Evolutionary conservation across 2,797 vertebrate species (phyloP).

Genomic region (Tenualosa ilisha): DNA sequence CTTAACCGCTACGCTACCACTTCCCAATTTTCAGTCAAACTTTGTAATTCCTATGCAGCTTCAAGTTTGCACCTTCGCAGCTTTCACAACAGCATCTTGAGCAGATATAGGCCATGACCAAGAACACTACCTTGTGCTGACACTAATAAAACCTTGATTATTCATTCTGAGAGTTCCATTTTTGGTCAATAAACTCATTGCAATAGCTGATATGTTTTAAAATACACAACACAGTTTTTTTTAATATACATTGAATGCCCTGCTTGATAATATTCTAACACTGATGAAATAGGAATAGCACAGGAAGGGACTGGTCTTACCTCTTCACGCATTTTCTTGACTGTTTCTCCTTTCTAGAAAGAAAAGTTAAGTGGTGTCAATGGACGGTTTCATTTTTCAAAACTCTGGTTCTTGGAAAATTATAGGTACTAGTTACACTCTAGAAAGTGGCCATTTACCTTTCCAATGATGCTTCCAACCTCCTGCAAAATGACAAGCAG

Average conservation of each 20-base stretch:
- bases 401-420: neutral
- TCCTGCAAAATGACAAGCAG: constrained; percentile 76
- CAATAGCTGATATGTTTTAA: too few relatives aligned
- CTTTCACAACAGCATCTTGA: too few relatives aligned
- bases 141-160: too few relatives aligned
- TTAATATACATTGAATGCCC: neutral
- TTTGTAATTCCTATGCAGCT: too few relatives aligned
- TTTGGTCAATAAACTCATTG: neutral
- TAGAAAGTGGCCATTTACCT: constrained; percentile 72
- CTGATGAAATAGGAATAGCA: neutral
- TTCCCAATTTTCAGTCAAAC: too few relatives aligned
- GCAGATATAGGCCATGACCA: too few relatives aligned
- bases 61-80: too few relatives aligned
- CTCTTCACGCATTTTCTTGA: constrained; percentile 98
- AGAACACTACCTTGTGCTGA: too few relatives aligned
- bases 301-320: constrained; percentile 59
- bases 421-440: neutral
- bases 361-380: constrained; percentile 25
- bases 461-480: constrained; percentile 98
- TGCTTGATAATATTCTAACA: neutral
- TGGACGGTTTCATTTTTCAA: neutral
- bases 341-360: constrained; percentile 94
- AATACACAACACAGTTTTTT: neutral
- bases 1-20: too few relatives aligned
- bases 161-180: too few relatives aligned